Conservation (phyloP, 2,113 vertebrate genomes). For the Dipodomys ordii region DNA sequence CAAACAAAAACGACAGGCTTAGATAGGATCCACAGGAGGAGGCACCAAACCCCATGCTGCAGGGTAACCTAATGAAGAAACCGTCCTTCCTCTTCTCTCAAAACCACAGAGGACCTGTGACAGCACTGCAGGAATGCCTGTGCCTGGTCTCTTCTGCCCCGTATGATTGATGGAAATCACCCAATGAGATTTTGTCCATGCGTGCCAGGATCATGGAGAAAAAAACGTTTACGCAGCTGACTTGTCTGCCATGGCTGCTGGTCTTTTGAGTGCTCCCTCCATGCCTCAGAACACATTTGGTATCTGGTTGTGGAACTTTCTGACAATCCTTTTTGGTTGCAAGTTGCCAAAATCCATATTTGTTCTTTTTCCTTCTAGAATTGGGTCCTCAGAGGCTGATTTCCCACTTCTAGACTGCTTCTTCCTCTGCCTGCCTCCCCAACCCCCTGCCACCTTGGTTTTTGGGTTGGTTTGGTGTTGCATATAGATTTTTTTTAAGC, state of each 20-base stretch:
- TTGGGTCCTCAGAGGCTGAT: conserved; percentile 2
- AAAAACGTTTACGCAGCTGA: neutral
- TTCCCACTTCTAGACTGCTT: conserved; percentile 5
- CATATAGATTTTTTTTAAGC: conserved; percentile 7
- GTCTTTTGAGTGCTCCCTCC: conserved; percentile 2
- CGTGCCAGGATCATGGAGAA: conserved; percentile 65
- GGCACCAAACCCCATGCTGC: neutral
- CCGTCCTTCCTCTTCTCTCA: neutral
- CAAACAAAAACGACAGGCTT: neutral
- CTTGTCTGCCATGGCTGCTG: neutral
- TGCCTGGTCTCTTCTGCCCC: conserved; percentile 22
- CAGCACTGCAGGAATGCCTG: neutral
- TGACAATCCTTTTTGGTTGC: conserved; percentile 64
- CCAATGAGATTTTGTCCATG: neutral
- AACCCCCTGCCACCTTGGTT: neutral
- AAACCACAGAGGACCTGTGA: neutral
- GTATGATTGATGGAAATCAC: neutral
- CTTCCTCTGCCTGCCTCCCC: neutral
- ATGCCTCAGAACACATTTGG: conserved; percentile 23
- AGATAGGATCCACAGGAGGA: neutral
- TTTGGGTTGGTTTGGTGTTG: neutral
- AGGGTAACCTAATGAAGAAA: neutral
- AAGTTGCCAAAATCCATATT: conserved; percentile 63
- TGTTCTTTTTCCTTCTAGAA: conserved; percentile 51
- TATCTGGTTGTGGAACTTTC: conserved; percentile 57